Evolutionary conservation across 2,797 vertebrate genomes (phyloP), one percentile per base, ranked within the genome.

Genomic region (Sphaeramia orbicularis): DNA sequence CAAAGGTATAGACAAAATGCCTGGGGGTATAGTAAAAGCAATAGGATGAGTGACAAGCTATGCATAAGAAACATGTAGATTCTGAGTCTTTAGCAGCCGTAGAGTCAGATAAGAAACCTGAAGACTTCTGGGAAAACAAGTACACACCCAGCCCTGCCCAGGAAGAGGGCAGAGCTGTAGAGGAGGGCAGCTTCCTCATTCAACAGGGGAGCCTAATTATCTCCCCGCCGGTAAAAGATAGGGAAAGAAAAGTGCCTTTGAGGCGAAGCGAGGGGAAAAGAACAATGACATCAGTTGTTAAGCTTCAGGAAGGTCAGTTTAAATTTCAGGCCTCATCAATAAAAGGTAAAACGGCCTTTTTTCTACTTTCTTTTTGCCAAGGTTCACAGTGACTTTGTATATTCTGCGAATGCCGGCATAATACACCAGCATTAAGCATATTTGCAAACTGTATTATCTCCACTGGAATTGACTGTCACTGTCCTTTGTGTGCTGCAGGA

Each of bases 391-490:
- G 59, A 59, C 71, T 72, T 58, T 80, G 50, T 51, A 13, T 49
- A 16, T 59, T 52, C 45, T 32, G 16, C 4, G 6, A n/a, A 52
- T 3, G 8, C 10, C 64, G 53, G 55, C 45, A 66, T 58, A 54
- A 80, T n/a, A 30, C 70, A 66, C 27, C 51, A 35, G 63, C 63
- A 36, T 69, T 56, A 52, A 71, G 57, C 56, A 7, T 52, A 14
- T 58, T 16, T 0, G 5, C 60, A 86, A 83, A 89, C 76, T 57
- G 60, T 32, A 68, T 88, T 74, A 75, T 86, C 84, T 73, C 19
- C 32, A 47, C 47, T 54, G 52, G 70, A 90, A 86, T 70, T 76
- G 64, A 91, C 77, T 72, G 72, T 42, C 69, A 58, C 74, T 75
- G 85, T 84, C 85, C 66, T 76, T 74, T 76, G 80, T 71, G 66